Evolutionary conservation across 2,113 vertebrate genomes (phyloP).

Genomic region (Cyprinodon brontotheroides): DNA sequence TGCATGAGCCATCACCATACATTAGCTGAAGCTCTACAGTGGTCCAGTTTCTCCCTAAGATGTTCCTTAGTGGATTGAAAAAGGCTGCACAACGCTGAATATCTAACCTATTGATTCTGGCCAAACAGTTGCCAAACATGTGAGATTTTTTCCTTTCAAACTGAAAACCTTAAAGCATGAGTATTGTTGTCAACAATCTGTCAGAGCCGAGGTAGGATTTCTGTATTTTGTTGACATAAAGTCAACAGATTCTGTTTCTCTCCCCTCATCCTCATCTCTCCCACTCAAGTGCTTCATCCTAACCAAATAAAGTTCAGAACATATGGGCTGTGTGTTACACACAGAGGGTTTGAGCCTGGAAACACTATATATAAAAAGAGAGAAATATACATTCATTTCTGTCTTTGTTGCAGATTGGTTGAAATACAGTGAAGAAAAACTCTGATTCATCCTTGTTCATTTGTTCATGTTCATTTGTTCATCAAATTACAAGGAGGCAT

Average conservation of each 20-base stretch:
- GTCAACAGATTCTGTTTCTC: conserved; percentile 3
- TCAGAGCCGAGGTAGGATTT: conserved; percentile 10
- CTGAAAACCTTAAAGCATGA: conserved; percentile 3
- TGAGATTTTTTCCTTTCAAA: conserved; percentile 20
- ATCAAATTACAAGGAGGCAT: too few species aligned
- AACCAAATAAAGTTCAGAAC: not conserved
- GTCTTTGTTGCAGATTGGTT: too few species aligned
- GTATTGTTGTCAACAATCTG: conserved; percentile 7
- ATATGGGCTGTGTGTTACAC: conserved; percentile 3
- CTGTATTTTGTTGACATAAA: conserved; percentile 17
- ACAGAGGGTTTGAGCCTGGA: not conserved
- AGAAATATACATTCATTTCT: too few species aligned
- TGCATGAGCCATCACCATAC: conserved; percentile 24
- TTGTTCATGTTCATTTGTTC: too few species aligned
- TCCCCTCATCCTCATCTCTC: not conserved
- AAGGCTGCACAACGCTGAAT: not conserved
- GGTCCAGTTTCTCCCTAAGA: conserved; percentile 1
- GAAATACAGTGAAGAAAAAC: too few species aligned
- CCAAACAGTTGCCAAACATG: conserved; percentile 4
- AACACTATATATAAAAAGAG: not conserved
- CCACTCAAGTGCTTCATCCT: conserved; percentile 4
- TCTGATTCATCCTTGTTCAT: too few species aligned
- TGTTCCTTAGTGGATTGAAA: conserved; percentile 10
- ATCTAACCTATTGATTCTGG: conserved; percentile 8
- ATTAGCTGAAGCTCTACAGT: conserved; percentile 29